Evolutionary conservation across 2,113 vertebrate genomes (phyloP).

Genomic region (Puffinus mauretanicus): DNA sequence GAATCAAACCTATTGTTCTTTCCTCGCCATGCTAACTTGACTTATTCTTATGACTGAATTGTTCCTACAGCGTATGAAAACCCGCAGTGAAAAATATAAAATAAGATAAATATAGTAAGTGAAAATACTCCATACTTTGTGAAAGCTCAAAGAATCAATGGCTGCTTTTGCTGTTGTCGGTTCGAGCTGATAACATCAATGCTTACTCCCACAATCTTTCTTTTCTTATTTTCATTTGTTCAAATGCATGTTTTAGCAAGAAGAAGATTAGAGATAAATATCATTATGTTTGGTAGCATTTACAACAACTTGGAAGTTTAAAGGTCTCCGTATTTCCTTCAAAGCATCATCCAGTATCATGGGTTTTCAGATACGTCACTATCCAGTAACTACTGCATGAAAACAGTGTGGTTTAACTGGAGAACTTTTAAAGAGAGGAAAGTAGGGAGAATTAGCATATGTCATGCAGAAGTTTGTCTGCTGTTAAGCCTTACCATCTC

Average conservation of each 20-base stretch:
- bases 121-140: not conserved
- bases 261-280: not conserved
- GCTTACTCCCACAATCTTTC: not conserved
- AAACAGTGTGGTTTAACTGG: slow-evolving; percentile 34
- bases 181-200: not conserved
- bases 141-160: not conserved
- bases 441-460: slow-evolving; percentile 26
- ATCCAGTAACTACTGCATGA: not conserved
- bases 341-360: not conserved
- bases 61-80: not conserved
- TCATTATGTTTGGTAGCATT: not conserved
- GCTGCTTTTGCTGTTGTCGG: not conserved
- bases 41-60: slow-evolving; percentile 42
- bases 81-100: not conserved
- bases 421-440: slow-evolving; percentile 51
- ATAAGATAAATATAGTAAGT: not conserved
- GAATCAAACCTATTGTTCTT: slow-evolving; percentile 63
- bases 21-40: slow-evolving; percentile 42
- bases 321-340: not conserved
- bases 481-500: not conserved
- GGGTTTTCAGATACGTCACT: not conserved
- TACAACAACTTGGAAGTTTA: not conserved
- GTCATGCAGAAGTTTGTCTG: slow-evolving; percentile 9
- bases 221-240: slow-evolving; percentile 10
- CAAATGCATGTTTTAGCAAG: not conserved